A percentile compares a stretch with the other conserved stretches of the same genome.
phyloP scores from a whole-genome alignment of 2,888 invertebrate genomes.

The Watsonalla cultraria region DNA sequence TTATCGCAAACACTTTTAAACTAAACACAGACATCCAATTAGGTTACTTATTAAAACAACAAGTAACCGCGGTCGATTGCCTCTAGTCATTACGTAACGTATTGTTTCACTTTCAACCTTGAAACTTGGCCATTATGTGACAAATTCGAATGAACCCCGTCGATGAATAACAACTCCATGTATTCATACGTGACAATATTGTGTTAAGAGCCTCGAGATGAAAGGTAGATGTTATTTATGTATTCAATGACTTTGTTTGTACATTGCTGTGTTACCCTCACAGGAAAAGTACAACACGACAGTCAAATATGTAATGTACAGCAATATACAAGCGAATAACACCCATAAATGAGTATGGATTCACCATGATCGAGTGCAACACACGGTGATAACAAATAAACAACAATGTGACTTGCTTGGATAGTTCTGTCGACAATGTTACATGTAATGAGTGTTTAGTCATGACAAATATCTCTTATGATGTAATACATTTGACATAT shows the following conservation, averaged over 20 bases:
- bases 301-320: conserved; percentile 1
- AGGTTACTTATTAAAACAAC: no score
- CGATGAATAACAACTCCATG: neutral
- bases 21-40: no score
- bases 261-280: neutral
- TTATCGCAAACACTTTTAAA: no score
- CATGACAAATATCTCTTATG: neutral
- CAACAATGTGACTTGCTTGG: no score
- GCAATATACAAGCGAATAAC: no score
- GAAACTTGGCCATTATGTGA: neutral
- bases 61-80: no score
- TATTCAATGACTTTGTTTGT: conserved; percentile 12
- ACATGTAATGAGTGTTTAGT: neutral
- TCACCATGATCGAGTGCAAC: no score
- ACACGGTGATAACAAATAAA: no score
- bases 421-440: neutral
- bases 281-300: neutral
- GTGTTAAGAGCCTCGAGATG: conserved; percentile 40
- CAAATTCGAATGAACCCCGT: neutral
- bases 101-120: neutral
- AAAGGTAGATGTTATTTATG: conserved; percentile 70
- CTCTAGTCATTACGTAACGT: no score
- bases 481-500: neutral
- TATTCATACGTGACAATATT: conserved; percentile 13
- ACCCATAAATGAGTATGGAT: no score